Evolutionary conservation across 2,113 vertebrate genomes (phyloP), one percentile per base, ranked within the genome.

Genomic region (Cyprinus carpio): DNA sequence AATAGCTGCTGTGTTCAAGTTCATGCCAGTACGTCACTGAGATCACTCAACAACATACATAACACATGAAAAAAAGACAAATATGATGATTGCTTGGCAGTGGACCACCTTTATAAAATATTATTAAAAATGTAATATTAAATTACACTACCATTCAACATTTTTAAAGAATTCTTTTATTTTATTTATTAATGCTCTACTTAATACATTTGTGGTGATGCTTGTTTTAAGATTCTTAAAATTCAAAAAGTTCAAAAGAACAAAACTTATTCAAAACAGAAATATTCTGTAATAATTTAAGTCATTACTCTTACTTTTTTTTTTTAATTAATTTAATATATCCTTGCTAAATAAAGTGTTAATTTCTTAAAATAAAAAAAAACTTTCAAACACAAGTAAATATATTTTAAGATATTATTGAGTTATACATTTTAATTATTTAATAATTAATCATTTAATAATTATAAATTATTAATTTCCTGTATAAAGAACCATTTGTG

Each of bases 21-120:
- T 91, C 98, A 99, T 89, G 97, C 97, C 94, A 99, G 98, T 99
- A 97, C 89, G 96, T 97, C 37, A 76, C 60, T 72, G 82, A 84
- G 84, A 85, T 1, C 84, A 86, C 84, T 69, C 54, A 16, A 16
- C 58, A 16, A 15, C 82, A 67, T 85, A 81, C 75, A 84, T 77
- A 87, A 60, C 75, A 72, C 75, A 74, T 40, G 9, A 71, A 71
- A 65, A 71, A 20, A 2, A 5, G 27, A 13, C 13, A 8, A 2
- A 65, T 16, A 16, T 16, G 6, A 65, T 31, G 64, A n/a, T n/a
- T n/a, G n/a, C n/a, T n/a, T n/a, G n/a, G n/a, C n/a, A n/a, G n/a
- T n/a, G n/a, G n/a, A n/a, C n/a, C n/a, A n/a, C n/a, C n/a, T n/a
- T n/a, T n/a, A n/a, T n/a, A n/a, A n/a, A n/a, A n/a, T n/a, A n/a